Percentiles rank a stretch among this genome's conserved stretches.
Evolutionary conservation across 2,113 vertebrate genomes (phyloP).

Genomic region (Mugil cephalus): DNA sequence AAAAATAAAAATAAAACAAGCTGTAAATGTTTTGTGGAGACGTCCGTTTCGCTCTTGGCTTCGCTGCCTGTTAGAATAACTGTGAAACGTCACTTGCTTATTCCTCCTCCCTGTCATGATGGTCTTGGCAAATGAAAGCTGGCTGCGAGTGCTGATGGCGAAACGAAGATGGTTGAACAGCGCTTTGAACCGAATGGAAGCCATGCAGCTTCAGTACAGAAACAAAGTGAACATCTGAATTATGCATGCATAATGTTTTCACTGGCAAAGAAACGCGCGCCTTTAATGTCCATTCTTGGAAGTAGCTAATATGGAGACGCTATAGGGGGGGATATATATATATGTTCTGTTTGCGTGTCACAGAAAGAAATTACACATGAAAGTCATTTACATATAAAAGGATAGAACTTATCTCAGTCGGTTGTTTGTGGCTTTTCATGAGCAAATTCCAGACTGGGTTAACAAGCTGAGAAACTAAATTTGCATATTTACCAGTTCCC

Average conservation of each 20-base stretch:
- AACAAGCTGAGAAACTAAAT: not conserved
- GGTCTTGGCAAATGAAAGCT: slow-evolving; percentile 35
- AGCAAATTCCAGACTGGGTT: accelerated
- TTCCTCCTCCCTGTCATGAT: slow-evolving; percentile 31
- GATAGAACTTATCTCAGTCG: slow-evolving; percentile 19
- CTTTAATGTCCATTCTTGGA: slow-evolving; percentile 12
- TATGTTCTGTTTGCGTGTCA: slow-evolving; percentile 12
- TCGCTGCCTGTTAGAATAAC: slow-evolving; percentile 19
- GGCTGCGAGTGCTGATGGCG: slow-evolving; percentile 15
- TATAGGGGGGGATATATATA: slow-evolving; percentile 16
- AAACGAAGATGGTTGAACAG: slow-evolving; percentile 31
- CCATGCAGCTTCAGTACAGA: slow-evolving; percentile 1
- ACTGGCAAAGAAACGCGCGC: not conserved
- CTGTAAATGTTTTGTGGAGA: not conserved
- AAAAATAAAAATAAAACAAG: too few species aligned
- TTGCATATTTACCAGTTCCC: not conserved
- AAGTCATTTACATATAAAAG: slow-evolving; percentile 37
- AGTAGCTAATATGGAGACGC: not conserved
- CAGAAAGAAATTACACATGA: slow-evolving; percentile 32
- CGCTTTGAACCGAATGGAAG: slow-evolving; percentile 29
- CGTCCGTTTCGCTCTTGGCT: not conserved
- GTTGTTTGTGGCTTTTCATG: not conserved
- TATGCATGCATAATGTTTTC: slow-evolving; percentile 41
- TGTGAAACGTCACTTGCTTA: slow-evolving; percentile 44
- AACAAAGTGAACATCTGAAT: slow-evolving; percentile 49